Conservation (phyloP, 2,113 vertebrate species). For the Cervus canadensis region DNA sequence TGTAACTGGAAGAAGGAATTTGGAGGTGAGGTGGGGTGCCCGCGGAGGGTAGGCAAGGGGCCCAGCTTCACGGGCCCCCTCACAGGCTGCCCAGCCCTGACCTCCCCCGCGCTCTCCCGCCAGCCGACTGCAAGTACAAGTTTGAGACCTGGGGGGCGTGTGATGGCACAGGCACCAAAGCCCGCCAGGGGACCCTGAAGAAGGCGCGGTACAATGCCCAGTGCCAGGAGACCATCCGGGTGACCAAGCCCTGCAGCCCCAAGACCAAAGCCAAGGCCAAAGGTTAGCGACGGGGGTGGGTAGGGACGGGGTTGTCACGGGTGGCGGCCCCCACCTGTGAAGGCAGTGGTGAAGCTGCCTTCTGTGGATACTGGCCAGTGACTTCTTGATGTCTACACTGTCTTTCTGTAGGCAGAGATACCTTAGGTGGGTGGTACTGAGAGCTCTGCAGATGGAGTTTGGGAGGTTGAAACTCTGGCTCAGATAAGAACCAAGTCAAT, state of each 20-base stretch:
- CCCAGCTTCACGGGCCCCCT: fast-evolving
- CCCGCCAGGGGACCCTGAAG: constrained; percentile 91
- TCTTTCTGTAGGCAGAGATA: background rate
- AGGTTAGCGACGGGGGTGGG: constrained; percentile 79
- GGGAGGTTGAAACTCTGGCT: background rate
- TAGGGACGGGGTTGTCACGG: fast-evolving
- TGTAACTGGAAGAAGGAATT: constrained; percentile 99
- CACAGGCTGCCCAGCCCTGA: background rate
- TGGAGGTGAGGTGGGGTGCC: constrained; percentile 82
- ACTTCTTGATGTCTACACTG: background rate
- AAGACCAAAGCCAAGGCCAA: constrained; percentile 90
- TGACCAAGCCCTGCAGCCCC: constrained; percentile 92
- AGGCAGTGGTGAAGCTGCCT: background rate
- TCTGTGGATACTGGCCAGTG: background rate
- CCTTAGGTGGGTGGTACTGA: background rate
- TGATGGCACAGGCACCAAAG: constrained; percentile 88
- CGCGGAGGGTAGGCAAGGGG: background rate
- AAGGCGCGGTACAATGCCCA: constrained; percentile 93
- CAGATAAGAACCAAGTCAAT: background rate
- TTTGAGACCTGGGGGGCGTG: constrained; percentile 93
- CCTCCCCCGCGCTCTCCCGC: background rate
- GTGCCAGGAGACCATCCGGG: constrained; percentile 89
- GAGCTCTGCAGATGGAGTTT: background rate
- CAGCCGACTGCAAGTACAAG: constrained; percentile 97
- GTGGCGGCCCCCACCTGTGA: background rate